Percentiles rank a stretch among this genome's conserved stretches.
Evolutionary conservation across 2,113 vertebrate species (phyloP).

Genomic region (Bagarius yarrelli): DNA sequence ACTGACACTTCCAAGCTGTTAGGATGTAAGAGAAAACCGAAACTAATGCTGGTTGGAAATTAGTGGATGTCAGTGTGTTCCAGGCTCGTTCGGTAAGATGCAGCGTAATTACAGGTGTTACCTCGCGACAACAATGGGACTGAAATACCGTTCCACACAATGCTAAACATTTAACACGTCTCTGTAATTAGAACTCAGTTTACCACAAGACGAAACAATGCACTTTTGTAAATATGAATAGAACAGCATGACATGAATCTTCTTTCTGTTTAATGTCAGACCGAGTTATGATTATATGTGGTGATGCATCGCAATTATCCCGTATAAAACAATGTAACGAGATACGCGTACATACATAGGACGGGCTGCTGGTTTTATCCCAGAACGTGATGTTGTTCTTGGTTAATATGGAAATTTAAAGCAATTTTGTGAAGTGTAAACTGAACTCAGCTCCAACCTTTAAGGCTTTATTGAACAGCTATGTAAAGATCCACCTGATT

Average conservation of each 20-base stretch:
- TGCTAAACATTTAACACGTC: constrained; percentile 50
- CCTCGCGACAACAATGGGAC: constrained; percentile 40
- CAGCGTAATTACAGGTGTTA: constrained; percentile 48
- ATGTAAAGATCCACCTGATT: background rate
- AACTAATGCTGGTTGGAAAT: constrained; percentile 34
- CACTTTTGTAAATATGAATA: constrained; percentile 36
- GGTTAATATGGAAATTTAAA: constrained; percentile 9
- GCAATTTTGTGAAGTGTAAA: constrained; percentile 8
- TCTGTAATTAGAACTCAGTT: constrained; percentile 48
- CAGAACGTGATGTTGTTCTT: constrained; percentile 8
- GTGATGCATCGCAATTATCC: constrained; percentile 43
- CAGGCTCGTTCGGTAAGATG: constrained; percentile 26
- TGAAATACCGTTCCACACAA: constrained; percentile 37
- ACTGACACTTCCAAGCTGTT: constrained; percentile 12
- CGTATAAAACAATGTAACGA: constrained; percentile 7
- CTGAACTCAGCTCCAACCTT: background rate
- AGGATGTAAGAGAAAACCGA: constrained; percentile 21
- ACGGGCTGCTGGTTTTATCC: constrained; percentile 6
- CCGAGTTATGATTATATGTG: constrained; percentile 43
- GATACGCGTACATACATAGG: constrained; percentile 7
- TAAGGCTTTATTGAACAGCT: background rate
- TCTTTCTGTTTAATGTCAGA: constrained; percentile 33
- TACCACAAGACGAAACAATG: constrained; percentile 43
- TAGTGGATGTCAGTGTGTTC: constrained; percentile 40
- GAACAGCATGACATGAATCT: constrained; percentile 9